Conservation (phyloP, 1,140 invertebrate genomes). For the Bombus waltoni region DNA sequence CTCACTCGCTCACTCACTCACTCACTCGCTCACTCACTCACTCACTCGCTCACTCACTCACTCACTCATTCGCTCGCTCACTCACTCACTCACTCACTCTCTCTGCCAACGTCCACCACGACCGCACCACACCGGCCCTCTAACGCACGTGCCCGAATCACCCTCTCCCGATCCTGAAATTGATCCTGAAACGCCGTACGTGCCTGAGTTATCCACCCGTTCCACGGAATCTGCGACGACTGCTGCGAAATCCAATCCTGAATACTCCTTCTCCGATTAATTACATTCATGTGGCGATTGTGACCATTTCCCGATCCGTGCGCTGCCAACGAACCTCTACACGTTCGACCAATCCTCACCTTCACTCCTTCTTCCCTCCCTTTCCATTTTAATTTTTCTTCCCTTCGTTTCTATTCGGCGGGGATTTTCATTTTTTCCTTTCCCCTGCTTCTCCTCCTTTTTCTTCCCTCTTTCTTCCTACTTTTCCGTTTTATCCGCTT, state of each 20-base stretch:
- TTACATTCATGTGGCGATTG: conserved; percentile 72
- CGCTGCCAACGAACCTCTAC: neutral
- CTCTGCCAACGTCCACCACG: neutral
- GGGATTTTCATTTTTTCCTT: neutral
- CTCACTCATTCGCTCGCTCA: too few relatives aligned
- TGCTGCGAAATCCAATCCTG: conserved; percentile 26
- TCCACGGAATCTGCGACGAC: conserved; percentile 40
- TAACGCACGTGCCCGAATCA: conserved; percentile 58
- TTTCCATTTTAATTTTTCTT: neutral
- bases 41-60: too few relatives aligned
- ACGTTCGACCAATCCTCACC: neutral
- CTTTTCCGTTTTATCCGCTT: neutral
- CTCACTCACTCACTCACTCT: conserved; percentile 31
- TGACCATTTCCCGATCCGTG: conserved; percentile 38
- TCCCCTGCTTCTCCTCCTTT: conserved; percentile 22
- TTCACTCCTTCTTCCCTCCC: neutral
- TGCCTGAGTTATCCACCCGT: conserved; percentile 27
- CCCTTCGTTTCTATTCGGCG: neutral
- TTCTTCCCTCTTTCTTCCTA: neutral
- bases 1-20: too few relatives aligned
- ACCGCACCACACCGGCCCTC: conserved; percentile 45
- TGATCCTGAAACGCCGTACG: conserved; percentile 63
- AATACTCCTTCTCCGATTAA: conserved; percentile 37
- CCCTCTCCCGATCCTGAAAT: conserved; percentile 53
- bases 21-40: conserved; percentile 7